Base-by-base conservation (phyloP, 2,113 vertebrate species). In the Carettochelys insculpta region DNA sequence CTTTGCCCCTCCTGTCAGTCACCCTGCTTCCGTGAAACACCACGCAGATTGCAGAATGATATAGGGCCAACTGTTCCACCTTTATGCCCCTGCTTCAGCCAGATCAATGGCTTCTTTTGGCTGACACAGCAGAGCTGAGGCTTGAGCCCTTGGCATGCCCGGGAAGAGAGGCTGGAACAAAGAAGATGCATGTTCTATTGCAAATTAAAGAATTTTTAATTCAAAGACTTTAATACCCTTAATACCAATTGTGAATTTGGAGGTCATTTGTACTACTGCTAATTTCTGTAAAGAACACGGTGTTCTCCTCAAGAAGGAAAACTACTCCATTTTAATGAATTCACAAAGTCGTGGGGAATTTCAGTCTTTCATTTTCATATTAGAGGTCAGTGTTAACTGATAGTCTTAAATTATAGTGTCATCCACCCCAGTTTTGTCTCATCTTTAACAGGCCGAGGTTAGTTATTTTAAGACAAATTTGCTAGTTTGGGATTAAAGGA, bases 281-380 rank as follows among this genome's bases (percentile, higher is more conserved):
- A 95, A 92, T 94, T 96, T 96, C 90, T 97, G 65, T 94, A 95
- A 95, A 93, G 53, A 94, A 88, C 6, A 1, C 54, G 91, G 88
- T 94, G 93, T 85, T 95, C 80, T 90, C 95, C 31, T 93, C 88
- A 96, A 95, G 94, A 96, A 97, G 90, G 87, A 96, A 97, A 97
- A 94, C 88, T 95, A 95, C 54, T 90, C 77, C 78, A 48, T 13
- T 93, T 96, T 95, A 96, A 96, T 95, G 79, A 94, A 93, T 96
- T 97, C 80, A 86, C 25, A 45, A 79, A 27, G 95, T 96, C 53
- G 61, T 89, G 83, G 76, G 77, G 87, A 96, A 92, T 96, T 95
- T 90, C 88, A 96, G 1, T 96, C 78, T 96, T 95, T 94, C 81
- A 61, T 51, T 85, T 94, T 92, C 75, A 71, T 83, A 77, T 96